Conservation (phyloP, 1,140 invertebrate genomes). For the Drosophila asahinai region DNA sequence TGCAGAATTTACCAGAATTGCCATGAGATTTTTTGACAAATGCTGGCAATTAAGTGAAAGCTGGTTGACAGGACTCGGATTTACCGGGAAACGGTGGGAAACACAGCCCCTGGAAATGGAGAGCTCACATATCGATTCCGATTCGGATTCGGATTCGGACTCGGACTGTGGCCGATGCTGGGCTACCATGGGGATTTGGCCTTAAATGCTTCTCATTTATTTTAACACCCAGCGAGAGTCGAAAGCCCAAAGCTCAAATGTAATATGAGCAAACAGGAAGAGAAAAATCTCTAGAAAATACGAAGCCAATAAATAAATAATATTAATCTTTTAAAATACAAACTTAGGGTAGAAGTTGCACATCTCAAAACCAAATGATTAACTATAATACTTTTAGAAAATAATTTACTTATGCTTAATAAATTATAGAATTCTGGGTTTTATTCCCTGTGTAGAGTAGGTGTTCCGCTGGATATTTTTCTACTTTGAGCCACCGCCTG, state of each 20-base stretch:
- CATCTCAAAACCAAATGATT: not conserved
- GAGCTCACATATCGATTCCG: conserved; percentile 38
- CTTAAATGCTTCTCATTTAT: conserved; percentile 63
- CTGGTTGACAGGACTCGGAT: conserved; percentile 28
- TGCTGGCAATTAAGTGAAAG: conserved; percentile 47
- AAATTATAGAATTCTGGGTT: not conserved
- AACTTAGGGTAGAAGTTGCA: too few relatives aligned
- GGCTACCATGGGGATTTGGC: conserved; percentile 48
- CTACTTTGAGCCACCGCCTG: conserved; percentile 49
- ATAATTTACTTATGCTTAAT: too few relatives aligned
- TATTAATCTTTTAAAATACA: too few relatives aligned
- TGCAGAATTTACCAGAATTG: conserved; percentile 17
- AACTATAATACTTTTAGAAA: not conserved
- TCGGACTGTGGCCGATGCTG: conserved; percentile 22
- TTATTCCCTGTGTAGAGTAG: conserved; percentile 14
- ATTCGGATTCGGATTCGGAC: conserved; percentile 22
- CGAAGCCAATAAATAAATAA: not conserved
- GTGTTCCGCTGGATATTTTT: conserved; percentile 39
- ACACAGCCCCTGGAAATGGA: not conserved
- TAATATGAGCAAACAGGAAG: conserved; percentile 17
- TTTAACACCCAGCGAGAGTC: conserved; percentile 57
- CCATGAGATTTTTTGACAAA: conserved; percentile 49
- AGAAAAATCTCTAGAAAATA: not conserved
- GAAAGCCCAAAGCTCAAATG: conserved; percentile 54
- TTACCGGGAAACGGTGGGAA: conserved; percentile 9